Conservation (phyloP, 2,113 vertebrate genomes). For the Gadus chalcogrammus region DNA sequence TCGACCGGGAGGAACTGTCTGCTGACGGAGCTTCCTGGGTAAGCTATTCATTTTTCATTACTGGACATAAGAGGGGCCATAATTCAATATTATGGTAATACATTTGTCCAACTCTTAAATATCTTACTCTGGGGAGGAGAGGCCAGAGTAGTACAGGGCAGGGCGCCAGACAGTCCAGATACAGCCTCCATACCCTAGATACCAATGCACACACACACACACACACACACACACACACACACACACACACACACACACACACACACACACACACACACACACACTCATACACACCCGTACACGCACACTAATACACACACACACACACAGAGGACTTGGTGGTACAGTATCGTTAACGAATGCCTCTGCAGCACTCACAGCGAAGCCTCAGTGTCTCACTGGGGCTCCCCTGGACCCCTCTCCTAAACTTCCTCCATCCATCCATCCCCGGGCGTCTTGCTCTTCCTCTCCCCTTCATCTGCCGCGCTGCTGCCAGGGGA, state of each 20-base stretch:
- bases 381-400: conserved; percentile 58
- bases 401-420: conserved; percentile 44
- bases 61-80: conserved; percentile 36
- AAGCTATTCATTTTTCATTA: conserved; percentile 50
- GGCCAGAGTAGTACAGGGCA: conserved; percentile 10
- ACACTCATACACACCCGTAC: background rate
- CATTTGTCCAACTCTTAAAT: conserved; percentile 43
- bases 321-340: conserved; percentile 23
- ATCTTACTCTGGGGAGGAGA: conserved; percentile 30
- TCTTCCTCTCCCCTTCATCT: conserved; percentile 44
- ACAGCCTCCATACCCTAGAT: background rate
- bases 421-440: conserved; percentile 23
- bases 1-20: background rate
- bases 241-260: conserved; percentile 3
- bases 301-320: background rate
- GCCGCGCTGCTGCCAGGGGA: conserved; percentile 35
- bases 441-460: conserved; percentile 5
- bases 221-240: conserved; percentile 9
- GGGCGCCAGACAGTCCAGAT: conserved; percentile 19
- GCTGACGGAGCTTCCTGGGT: conserved; percentile 25
- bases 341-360: conserved; percentile 61
- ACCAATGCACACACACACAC: background rate
- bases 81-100: conserved; percentile 60
- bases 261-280: conserved; percentile 16
- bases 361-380: conserved; percentile 62